Base-by-base conservation (phyloP, 2,888 invertebrate species). In the Agrotis exclamationis region DNA sequence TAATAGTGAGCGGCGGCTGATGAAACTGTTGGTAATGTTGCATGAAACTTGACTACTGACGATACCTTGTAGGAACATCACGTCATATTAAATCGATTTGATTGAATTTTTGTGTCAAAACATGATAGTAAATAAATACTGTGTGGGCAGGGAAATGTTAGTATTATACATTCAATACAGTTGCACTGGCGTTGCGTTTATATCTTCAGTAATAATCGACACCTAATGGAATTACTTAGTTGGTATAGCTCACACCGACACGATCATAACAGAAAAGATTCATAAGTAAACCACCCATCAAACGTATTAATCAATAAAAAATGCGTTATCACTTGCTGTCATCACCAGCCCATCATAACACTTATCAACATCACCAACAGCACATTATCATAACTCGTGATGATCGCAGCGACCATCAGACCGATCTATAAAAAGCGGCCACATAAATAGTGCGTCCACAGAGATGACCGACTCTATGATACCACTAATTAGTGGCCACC, bases 401-500 rank as follows among this genome's bases (percentile, higher is more conserved):
- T 65, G 76, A 63, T 69, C 81, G 69, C 51, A 18, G 20, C 80
- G 13, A 20, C 20, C 64, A 62, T 63, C 70, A 53, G 13, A 45
- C 56, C 33, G 65, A 59, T 63, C 64, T 28, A 75, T 72, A 79
- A 68, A 67, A 67, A 67, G 54, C 53, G 66, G 58, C 28, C 73
- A 64, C 78, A 69, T 80, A 66, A 67, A 80, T 57, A 62, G 66
- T 45, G 65, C 53, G 53, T 47, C 59, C 56, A 67, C 51, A 79
- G 66, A 74, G 79, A 79, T 79, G 72, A 58, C 56, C 28, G 63
- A 20, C 64, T 69, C 53, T 59, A 45, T 76, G 73, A 80, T 77
- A 70, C 24, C 76, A 69, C 77, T 78, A 82, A 86, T 85, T 80
- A 83, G 79, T 71, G 70, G 20, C 57, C 56, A 59, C 28, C 67